These are phyloP conservation scores for Pseudorectes ferrugineus DNA, from an alignment of 2,113 vertebrate genomes.

Conservation along the genomic window DNA sequence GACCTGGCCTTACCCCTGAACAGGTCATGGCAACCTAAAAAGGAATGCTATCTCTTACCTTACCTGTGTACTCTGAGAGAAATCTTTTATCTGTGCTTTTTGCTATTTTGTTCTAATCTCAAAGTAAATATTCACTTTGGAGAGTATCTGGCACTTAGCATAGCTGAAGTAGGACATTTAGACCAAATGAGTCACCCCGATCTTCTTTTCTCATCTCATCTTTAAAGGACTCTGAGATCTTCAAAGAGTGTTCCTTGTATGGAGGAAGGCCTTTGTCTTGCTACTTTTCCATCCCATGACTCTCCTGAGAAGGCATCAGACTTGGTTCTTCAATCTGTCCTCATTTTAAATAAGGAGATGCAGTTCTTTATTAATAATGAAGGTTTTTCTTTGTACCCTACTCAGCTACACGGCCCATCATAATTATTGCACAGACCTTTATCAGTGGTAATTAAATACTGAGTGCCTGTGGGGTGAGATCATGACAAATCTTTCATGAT, in stretches of 20 bases:
- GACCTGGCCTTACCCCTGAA: not conserved
- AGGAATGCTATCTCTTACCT: not conserved
- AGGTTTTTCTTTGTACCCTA: not conserved
- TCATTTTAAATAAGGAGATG: not conserved
- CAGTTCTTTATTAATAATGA: slow-evolving; percentile 10
- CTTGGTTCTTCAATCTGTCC: not conserved
- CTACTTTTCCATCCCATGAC: not conserved
- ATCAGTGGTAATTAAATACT: not conserved
- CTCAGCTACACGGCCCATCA: not conserved
- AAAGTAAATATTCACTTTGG: slow-evolving; percentile 6
- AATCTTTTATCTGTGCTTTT: not conserved
- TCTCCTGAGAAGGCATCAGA: not conserved
- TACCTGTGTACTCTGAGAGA: not conserved
- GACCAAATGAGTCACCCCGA: slow-evolving; percentile 8
- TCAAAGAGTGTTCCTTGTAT: not conserved
- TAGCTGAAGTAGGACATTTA: slow-evolving; percentile 14
- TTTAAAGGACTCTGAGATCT: not conserved
- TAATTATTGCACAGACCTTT: not conserved
- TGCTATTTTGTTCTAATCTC: not conserved
- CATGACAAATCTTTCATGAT: not conserved
- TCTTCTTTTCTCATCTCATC: not conserved
- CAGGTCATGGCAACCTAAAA: not conserved
- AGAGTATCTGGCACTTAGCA: not conserved
- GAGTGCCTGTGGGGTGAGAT: not conserved
- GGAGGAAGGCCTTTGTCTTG: not conserved